Base-by-base conservation (phyloP, 2,888 invertebrate species). In the Pristionchus exspectatus region DNA sequence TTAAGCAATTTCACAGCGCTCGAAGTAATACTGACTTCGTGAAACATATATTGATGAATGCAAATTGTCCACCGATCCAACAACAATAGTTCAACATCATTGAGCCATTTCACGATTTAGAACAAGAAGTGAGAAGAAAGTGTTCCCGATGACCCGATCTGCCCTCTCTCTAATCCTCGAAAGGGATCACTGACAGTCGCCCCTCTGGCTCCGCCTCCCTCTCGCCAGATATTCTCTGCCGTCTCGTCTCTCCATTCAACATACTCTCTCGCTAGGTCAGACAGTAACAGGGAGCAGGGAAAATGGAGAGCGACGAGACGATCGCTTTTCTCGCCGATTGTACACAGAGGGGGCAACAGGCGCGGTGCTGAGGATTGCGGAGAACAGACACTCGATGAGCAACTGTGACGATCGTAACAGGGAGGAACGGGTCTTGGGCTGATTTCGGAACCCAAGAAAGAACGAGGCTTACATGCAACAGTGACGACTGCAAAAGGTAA, bases 311-410 rank as follows among this genome's bases (percentile, higher is more conserved):
- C 3, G 44, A 44, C n/a, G 44, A 50, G 44, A 7, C 4, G 59
- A 24, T 21, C 18, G 24, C 24, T 59, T 24, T 56, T 24, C 18
- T 16, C 59, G 30, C 33, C 72, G 72, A 72, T 33, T 72, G 72
- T 72, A 72, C 30, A 72, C 72, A 72, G 72, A n/a, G 66, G 14
- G 66, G n/a, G 69, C 69, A 72, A 72, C 72, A 72, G 72, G 72
- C 30, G 72, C 30, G 72, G 72, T 33, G 24, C 66, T 66, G 12
- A 66, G 66, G 66, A 66, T 27, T 66, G 72, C 12, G 44, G 44
- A n/a, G 69, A 72, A 33, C 72, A 72, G 72, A 72, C 72, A 33
- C 33, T 10, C 27, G 72, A 72, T 72, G 14, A 72, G 72, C 72
- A 72, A 72, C 72, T 72, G 72, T 33, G 66, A 33, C 21, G 66